Evolutionary conservation across 2,888 invertebrate genomes (phyloP).

Genomic region (Drosophila koepferae): DNA sequence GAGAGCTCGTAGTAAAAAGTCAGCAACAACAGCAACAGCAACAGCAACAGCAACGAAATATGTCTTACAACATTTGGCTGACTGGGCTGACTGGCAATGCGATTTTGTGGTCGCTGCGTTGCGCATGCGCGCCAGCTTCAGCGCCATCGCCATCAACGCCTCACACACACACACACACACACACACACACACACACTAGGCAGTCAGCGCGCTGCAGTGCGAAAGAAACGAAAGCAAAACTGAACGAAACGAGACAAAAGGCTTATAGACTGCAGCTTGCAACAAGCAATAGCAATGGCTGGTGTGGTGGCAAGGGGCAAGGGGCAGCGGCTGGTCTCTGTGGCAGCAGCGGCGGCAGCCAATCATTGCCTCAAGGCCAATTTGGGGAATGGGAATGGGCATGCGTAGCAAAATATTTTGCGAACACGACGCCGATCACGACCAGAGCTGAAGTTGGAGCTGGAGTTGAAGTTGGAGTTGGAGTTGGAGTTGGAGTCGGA

Average conservation of each 20-base stretch:
- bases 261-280: conserved; percentile 9
- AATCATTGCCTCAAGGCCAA: conserved; percentile 81
- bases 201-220: conserved; percentile 40
- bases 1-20: conserved; percentile 40
- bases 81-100: conserved; percentile 57
- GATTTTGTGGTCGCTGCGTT: conserved; percentile 66
- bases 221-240: conserved; percentile 27
- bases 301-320: conserved; percentile 1
- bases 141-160: conserved; percentile 82
- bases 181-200: conserved; percentile 1
- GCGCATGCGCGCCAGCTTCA: conserved; percentile 80
- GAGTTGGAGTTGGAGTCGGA: conserved; percentile 11
- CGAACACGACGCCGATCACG: conserved; percentile 68
- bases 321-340: conserved; percentile 9
- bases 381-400: conserved; percentile 67
- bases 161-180: conserved; percentile 39
- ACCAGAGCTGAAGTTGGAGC: conserved; percentile 26
- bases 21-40: conserved; percentile 42
- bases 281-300: conserved; percentile 2
- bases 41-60: conserved; percentile 54
- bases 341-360: conserved; percentile 60
- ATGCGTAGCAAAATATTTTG: conserved; percentile 68
- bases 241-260: conserved; percentile 45
- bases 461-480: conserved; percentile 5
- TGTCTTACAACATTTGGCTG: conserved; percentile 73